Evolutionary conservation across 2,797 vertebrate species (phyloP), one percentile per base, ranked within the genome.

Genomic region (Scolopax bukidnonensis): DNA sequence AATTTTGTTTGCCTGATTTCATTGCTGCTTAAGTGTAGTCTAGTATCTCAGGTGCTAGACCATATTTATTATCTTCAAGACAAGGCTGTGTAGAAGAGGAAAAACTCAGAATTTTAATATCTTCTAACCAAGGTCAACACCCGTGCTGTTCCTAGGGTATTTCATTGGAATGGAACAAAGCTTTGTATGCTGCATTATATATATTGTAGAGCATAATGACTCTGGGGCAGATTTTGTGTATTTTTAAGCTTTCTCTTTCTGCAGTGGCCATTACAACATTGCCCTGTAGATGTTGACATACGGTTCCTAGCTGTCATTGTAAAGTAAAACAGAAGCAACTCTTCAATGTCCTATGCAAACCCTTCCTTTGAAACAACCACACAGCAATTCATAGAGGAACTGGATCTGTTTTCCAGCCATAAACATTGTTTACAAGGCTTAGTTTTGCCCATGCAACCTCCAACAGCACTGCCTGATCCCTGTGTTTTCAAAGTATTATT

Each of bases 1-100:
- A 83, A 47, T 83, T 70, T 40, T 17, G 21, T 90, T 91, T 95
- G 64, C 41, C 40, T 69, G 36, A 87, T 92, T 96, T 90, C 50
- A 19, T 93, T 95, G 67, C 40, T 32, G 13, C 33, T n/a, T 59
- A 54, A 93, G 27, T 41, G 19, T 65, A 77, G 32, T 67, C 50
- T 43, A 6, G 41, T 16, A 82, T 82, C 38, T 90, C 32, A 9
- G 14, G 17, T 77, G 38, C 61, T 83, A 32, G 53, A 61, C 68
- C 20, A n/a, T 2, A 0, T 60, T 85, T 92, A 63, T 87, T 94
- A 11, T 67, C 82, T 74, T 93, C 28, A 47, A 69, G 83, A 59
- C 47, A 79, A 91, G 51, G 33, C 21, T 75, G 61, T 20, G 12
- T 68, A 77, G 41, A 68, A 43, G 16, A 64, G 40, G 30, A 63